phyloP scores from a whole-genome alignment of 2,797 vertebrate genomes.

The Pempheris klunzingeri region DNA sequence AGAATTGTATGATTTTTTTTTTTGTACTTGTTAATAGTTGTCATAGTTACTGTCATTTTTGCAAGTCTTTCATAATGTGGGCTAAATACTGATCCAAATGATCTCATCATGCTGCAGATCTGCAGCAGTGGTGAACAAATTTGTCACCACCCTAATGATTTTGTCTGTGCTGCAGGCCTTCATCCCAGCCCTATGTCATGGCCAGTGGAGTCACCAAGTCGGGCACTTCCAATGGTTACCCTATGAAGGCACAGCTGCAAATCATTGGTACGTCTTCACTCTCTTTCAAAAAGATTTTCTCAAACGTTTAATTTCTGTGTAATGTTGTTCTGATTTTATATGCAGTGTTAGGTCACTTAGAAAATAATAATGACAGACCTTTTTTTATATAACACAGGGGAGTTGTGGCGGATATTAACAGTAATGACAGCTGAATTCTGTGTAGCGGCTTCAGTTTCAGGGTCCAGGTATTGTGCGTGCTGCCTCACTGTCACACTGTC shows the following conservation, averaged over 20 bases:
- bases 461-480: not conserved
- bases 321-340: not conserved
- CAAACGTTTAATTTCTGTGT: fast-evolving
- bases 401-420: not conserved
- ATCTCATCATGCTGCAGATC: conserved; percentile 5
- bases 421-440: not conserved
- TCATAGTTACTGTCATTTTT: conserved; percentile 7
- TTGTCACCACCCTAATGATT: conserved; percentile 40
- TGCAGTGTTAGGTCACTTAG: not conserved
- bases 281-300: conserved; percentile 3
- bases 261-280: conserved; percentile 88
- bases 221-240: conserved; percentile 89
- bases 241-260: conserved; percentile 97
- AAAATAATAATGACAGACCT: not conserved
- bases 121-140: not conserved
- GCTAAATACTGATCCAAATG: conserved; percentile 1
- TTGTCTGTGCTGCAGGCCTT: conserved; percentile 80
- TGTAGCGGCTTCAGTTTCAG: not conserved
- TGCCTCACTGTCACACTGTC: conserved; percentile 4
- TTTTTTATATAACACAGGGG: not conserved
- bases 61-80: not conserved
- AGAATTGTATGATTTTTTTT: not conserved
- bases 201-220: conserved; percentile 88
- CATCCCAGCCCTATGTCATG: conserved; percentile 89
- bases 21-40: not conserved